Base-by-base conservation (phyloP, 1,140 invertebrate species). In the Trypoxylus dichotomus region DNA sequence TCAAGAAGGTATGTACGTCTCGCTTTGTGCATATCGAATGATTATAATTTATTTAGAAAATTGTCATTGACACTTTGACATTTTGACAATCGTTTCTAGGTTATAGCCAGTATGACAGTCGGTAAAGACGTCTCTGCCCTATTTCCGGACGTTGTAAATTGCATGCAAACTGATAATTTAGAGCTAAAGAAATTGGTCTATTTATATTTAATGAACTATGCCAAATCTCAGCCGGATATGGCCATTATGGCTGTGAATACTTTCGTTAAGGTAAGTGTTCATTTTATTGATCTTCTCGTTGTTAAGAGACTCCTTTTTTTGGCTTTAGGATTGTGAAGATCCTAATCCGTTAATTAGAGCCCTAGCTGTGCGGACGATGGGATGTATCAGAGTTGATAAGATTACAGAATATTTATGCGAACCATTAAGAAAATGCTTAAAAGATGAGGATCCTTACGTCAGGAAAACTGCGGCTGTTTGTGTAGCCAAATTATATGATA, bases 231-330 rank as follows among this genome's bases (percentile, higher is more conserved):
- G 87, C 98, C 98, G 10, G 98, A 99, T 86, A 98, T 99, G 95
- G 98, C 98, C 74, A 99, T 99, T 77, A 99, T 99, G 97, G 98
- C 98, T 43, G 98, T 99, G 37, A 99, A 99, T 89, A 99, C 98
- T 25, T 99, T 99, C 91, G 98, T 99, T 71, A 99, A 99, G 93
- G 96, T 97, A 90, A 86, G 80, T 76, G 24, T 10, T 71, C 11
- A 41, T 41, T 2, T 15, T 74, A 74, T 76, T 76, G 24, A 76
- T 76, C 54, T 58, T 58, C 10, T 25, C 3, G 19, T 76, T 27
- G 13, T 24, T 76, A 47, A 54, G 10, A 27, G 24, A 58, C 13
- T 27, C 19, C n/a, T n/a, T 74, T 76, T 76, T 32, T 54, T 27
- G 60, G 15, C 11, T 77, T 10, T 87, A 98, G 96, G 98, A 99